These are phyloP conservation scores for Brachymystax lenok DNA, from an alignment of 2,797 vertebrate species.

Conservation along the genomic window DNA sequence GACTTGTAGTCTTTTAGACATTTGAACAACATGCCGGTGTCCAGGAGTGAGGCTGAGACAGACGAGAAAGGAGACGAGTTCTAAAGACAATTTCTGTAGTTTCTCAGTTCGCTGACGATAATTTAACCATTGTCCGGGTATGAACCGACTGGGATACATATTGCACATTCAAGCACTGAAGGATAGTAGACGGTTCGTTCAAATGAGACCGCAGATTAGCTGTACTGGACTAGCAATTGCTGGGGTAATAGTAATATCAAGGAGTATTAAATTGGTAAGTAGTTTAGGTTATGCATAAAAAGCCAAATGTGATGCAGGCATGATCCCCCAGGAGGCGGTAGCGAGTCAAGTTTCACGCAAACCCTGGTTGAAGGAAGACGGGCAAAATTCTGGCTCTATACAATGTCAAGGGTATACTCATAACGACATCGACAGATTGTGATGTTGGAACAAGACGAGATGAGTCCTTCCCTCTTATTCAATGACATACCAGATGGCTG, in stretches of 20 bases:
- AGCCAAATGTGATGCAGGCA: neutral
- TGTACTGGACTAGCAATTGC: constrained; percentile 67
- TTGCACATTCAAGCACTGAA: neutral
- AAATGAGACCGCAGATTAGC: too few species aligned
- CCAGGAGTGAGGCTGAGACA: neutral
- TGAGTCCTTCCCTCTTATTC: neutral
- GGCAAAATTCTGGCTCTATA: neutral
- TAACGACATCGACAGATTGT: neutral
- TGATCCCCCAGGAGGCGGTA: neutral
- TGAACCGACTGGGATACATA: constrained; percentile 25
- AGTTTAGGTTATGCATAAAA: neutral
- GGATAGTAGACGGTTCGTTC: too few species aligned
- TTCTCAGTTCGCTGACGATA: constrained; percentile 71
- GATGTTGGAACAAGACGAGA: neutral
- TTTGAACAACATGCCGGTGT: constrained; percentile 49
- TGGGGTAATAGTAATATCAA: constrained; percentile 71
- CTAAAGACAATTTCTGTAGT: constrained; percentile 62
- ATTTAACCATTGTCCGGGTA: constrained; percentile 76
- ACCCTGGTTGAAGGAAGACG: neutral
- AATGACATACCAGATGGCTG: neutral
- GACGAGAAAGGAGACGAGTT: constrained; percentile 19
- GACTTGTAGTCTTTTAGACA: constrained; percentile 24
- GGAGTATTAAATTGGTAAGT: constrained; percentile 79
- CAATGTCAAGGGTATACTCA: neutral
- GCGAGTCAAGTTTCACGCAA: neutral